Conservation (phyloP, 2,888 invertebrate species). For the Hirtodrosophila confusa region DNA sequence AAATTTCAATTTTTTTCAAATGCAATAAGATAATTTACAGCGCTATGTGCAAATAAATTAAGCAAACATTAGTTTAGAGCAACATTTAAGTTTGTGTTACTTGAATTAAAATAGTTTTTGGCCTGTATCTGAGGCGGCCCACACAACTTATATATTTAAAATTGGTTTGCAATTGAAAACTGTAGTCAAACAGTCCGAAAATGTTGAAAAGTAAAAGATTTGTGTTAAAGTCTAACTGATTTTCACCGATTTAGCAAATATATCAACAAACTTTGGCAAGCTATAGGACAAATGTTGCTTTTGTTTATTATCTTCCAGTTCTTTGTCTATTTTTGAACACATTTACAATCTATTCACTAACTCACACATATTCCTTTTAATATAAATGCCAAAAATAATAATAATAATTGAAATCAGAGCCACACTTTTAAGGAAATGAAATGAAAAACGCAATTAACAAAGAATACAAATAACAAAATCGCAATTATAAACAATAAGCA, state of each 20-base stretch:
- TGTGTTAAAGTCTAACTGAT: constrained; percentile 21
- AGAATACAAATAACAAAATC: constrained; percentile 67
- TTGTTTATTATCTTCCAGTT: constrained; percentile 12
- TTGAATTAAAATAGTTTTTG: background rate
- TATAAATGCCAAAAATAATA: constrained; percentile 64
- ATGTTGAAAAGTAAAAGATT: background rate
- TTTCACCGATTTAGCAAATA: background rate
- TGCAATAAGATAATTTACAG: background rate
- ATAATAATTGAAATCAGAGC: constrained; percentile 41
- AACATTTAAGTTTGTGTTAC: constrained; percentile 3
- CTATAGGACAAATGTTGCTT: constrained; percentile 1
- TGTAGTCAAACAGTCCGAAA: background rate
- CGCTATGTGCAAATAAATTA: background rate
- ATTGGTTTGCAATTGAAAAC: constrained; percentile 1
- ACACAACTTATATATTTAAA: background rate
- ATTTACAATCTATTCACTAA: constrained; percentile 43
- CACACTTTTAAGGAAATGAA: constrained; percentile 34
- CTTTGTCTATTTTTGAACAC: constrained; percentile 9
- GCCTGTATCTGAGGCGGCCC: background rate
- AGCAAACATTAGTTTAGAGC: background rate
- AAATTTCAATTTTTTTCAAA: constrained; percentile 2
- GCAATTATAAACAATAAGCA: constrained; percentile 79
- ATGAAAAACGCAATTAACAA: constrained; percentile 59
- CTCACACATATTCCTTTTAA: constrained; percentile 40
- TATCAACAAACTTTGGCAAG: constrained; percentile 11